Base-by-base conservation (phyloP, 2,797 vertebrate genomes). In the Rhinophrynus dorsalis region DNA sequence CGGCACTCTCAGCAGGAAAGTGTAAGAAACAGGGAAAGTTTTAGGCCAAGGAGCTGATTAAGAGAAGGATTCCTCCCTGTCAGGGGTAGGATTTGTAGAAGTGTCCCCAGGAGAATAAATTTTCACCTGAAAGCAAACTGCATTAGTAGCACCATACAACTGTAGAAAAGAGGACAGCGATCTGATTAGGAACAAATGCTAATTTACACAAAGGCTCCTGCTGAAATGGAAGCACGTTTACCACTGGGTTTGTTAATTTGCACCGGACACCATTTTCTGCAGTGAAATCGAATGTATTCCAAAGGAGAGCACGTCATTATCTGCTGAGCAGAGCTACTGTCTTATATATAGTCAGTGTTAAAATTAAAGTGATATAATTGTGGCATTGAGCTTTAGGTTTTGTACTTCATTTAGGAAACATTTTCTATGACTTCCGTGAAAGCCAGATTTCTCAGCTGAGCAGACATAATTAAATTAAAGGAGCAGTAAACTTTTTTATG, bases 161-260 rank as follows among this genome's bases (percentile, higher is more conserved):
- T 75, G 88, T 77, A 82, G 84, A 81, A 84, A 85, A 80, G 82
- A 76, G 84, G 87, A 91, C 90, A 84, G 86, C 81, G 89, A 91
- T 90, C 93, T 94, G 96, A 98, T 97, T 97, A 97, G 92, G 94
- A 94, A 92, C 89, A 87, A 90, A 88, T 90, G 90, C 91, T 98
- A 96, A 99, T 98, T 98, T 97, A 91, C 95, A 95, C 93, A 92
- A 90, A 88, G 85, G 88, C 92, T 84, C 88, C 91, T 55, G 90
- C 90, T 93, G 94, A 96, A 96, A 92, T 93, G 88, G 92, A 96
- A 90, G 91, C 86, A 85, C 92, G 91, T 95, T 96, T 94, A 94
- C 95, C 93, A 94, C 95, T 94, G 96, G 89, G 96, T 93, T 91
- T 96, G 93, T 95, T 98, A 96, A 98, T 98, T 98, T 96, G 87